Evolutionary conservation across 2,797 vertebrate genomes (phyloP), one percentile per base, ranked within the genome.

Genomic region (Margarornis squamiger): DNA sequence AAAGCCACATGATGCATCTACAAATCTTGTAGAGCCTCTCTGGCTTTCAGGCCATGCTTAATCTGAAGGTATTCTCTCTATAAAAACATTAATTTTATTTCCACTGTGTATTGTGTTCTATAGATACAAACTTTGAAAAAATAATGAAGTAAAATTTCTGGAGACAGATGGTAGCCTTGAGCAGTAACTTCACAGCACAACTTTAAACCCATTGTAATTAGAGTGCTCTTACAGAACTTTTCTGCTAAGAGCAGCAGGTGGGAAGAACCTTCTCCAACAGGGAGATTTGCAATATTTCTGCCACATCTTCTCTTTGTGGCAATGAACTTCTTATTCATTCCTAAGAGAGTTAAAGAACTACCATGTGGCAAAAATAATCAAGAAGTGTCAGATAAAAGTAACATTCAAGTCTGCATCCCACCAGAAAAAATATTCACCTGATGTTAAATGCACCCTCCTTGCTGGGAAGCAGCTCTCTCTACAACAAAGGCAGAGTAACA

Each of bases 101-200:
- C 86, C 74, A 48, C 77, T 95, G 94, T 76, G 95, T 81, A 89
- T 93, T 96, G 95, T 94, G 79, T 96, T 96, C 96, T 94, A 88
- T 62, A 94, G 88, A 89, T 87, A 58, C 86, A 88, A 97, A 95
- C 95, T 93, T 95, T 90, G 95, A 96, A 91, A 97, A 96, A 95
- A 94, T 68, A 92, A 92, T 78, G 95, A 95, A 96, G 96, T 76
- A 58, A 96, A 96, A 96, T 96, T 96, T 96, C 92, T 92, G 87
- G 90, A 97, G 92, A 91, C 97, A 97, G 97, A 96, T 96, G 97
- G 95, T 96, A 95, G 96, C 96, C 96, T 88, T 90, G 91, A 97
- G 96, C 96, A 93, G 92, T 57, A 87, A 75, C 95, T 96, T 97
- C 84, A 90, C 84, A 94, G 96, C 84, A 65, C 80, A 95, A 96